Evolutionary conservation across 2,797 vertebrate genomes (phyloP).

Genomic region (Brachymystax lenok): DNA sequence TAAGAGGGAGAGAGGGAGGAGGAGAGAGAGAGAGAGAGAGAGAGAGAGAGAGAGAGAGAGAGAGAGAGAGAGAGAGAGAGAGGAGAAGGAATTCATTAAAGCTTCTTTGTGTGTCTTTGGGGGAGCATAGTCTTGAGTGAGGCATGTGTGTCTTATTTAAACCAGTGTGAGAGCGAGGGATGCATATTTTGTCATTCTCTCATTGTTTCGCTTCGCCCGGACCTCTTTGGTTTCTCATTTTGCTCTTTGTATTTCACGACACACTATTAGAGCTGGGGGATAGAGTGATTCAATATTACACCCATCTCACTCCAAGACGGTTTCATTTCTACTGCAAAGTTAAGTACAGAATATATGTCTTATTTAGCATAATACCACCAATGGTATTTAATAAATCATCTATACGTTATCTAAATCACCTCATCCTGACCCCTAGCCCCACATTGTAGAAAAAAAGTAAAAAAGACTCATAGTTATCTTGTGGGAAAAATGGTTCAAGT

Average conservation of each 20-base stretch:
- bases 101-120: not conserved
- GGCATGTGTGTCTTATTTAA: conserved; percentile 28
- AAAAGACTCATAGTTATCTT: not conserved
- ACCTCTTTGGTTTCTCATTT: conserved; percentile 50
- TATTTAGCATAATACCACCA: not conserved
- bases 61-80: not conserved
- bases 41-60: conserved; percentile 3
- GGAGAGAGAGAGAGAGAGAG: not conserved
- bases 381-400: not conserved
- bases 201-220: conserved; percentile 33
- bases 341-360: not conserved
- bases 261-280: conserved; percentile 48
- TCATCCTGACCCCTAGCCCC: not conserved
- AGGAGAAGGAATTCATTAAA: conserved; percentile 2
- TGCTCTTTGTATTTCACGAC: conserved; percentile 41
- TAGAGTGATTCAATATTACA: conserved; percentile 45
- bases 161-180: conserved; percentile 41
- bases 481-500: not conserved
- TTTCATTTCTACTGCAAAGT: not conserved
- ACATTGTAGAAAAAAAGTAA: not conserved
- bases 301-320: conserved; percentile 16
- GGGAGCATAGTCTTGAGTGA: not conserved
- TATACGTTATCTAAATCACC: not conserved
- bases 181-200: conserved; percentile 53
- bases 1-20: conserved; percentile 41